phyloP scores from a whole-genome alignment of 1,140 invertebrate genomes.

The Elymnias hypermnestra region DNA sequence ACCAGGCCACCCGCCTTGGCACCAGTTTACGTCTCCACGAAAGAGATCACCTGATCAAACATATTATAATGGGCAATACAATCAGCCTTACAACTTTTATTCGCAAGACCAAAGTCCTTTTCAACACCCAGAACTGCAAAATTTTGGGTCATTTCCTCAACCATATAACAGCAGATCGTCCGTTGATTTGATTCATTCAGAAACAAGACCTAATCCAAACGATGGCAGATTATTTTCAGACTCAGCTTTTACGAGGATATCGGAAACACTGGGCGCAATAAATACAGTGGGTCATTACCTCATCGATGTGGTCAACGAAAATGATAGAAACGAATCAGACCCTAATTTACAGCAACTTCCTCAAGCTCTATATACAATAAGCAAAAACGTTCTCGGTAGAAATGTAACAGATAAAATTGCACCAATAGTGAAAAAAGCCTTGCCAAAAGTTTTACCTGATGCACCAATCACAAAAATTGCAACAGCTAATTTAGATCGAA shows the following conservation, averaged over 20 bases:
- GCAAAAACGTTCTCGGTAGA: constrained; percentile 86
- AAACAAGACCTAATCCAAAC: constrained; percentile 37
- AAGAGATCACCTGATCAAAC: constrained; percentile 49
- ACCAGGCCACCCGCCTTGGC: constrained; percentile 51
- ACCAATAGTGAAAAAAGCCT: constrained; percentile 81
- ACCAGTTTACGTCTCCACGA: constrained; percentile 50
- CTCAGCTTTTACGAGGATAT: constrained; percentile 79
- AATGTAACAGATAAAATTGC: constrained; percentile 88
- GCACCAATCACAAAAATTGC: constrained; percentile 60
- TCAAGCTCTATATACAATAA: constrained; percentile 86
- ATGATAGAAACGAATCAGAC: constrained; percentile 57
- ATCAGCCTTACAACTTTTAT: constrained; percentile 14
- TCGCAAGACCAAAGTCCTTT: constrained; percentile 31
- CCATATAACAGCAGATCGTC: constrained; percentile 43
- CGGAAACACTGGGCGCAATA: constrained; percentile 84
- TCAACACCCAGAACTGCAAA: constrained; percentile 16
- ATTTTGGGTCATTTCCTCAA: constrained; percentile 32
- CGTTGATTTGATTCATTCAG: constrained; percentile 36
- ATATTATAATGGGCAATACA: constrained; percentile 22
- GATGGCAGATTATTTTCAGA: constrained; percentile 75
- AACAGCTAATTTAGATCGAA: constrained; percentile 37
- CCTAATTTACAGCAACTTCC: constrained; percentile 70
- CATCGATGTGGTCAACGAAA: constrained; percentile 83
- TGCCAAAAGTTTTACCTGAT: constrained; percentile 74
- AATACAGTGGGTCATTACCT: constrained; percentile 90